Evolutionary conservation across 2,888 invertebrate genomes (phyloP).

Genomic region (Hypolimnas misippus): DNA sequence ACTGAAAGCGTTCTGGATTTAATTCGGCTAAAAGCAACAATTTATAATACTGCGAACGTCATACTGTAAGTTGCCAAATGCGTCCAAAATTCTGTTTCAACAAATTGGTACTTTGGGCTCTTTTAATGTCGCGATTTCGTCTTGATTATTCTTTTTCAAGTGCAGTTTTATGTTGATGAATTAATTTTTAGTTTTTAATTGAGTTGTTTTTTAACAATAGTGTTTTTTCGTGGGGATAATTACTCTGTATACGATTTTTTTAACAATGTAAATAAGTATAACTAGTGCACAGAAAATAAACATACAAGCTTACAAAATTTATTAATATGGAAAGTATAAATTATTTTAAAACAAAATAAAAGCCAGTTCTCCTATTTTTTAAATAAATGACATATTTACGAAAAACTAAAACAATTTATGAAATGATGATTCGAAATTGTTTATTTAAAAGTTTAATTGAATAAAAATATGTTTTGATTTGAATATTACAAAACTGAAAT

Average conservation of each 20-base stretch:
- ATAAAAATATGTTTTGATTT: not conserved
- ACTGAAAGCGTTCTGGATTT: constrained; percentile 45
- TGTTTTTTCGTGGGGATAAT: not conserved
- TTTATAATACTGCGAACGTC: constrained; percentile 45
- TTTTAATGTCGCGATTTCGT: constrained; percentile 31
- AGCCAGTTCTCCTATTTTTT: too few relatives aligned
- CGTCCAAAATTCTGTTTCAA: constrained; percentile 30
- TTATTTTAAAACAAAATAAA: too few relatives aligned
- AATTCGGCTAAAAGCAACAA: constrained; percentile 55
- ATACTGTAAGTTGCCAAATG: constrained; percentile 42
- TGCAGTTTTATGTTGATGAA: constrained; percentile 1
- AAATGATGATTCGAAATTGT: not conserved
- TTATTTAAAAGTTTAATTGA: not conserved
- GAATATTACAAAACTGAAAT: not conserved
- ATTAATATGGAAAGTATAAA: too few relatives aligned
- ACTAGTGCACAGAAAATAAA: too few relatives aligned
- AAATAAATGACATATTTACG: too few relatives aligned
- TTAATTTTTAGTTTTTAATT: not conserved
- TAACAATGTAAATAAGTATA: too few relatives aligned
- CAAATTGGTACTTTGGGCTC: constrained; percentile 34
- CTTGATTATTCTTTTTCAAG: constrained; percentile 9
- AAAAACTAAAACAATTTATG: not conserved
- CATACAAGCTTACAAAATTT: too few relatives aligned
- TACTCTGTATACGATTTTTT: not conserved
- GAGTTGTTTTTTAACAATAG: not conserved